phyloP scores from a whole-genome alignment of 2,888 invertebrate species.

The Patella depressa region DNA sequence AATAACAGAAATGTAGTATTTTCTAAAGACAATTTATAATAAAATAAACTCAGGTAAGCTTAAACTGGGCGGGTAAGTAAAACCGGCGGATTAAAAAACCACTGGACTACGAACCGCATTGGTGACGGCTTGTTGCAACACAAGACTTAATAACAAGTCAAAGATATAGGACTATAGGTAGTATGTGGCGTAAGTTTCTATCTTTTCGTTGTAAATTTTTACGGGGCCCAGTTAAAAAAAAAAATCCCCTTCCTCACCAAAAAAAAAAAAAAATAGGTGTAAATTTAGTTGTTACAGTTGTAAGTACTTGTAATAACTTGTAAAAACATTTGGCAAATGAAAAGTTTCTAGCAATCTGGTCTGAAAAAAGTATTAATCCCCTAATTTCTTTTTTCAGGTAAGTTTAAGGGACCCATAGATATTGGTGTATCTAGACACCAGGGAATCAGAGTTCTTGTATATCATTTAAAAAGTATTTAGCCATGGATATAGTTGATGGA shows the following conservation, averaged over 20 bases:
- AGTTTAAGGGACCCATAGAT: too few relatives aligned
- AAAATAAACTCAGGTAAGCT: slow-evolving; percentile 8
- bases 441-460: too few relatives aligned
- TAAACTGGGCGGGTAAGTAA: slow-evolving; percentile 6
- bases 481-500: too few relatives aligned
- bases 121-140: background rate
- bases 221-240: too few relatives aligned
- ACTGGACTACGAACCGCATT: slow-evolving; percentile 12
- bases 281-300: background rate
- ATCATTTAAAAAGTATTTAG: too few relatives aligned
- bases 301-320: too few relatives aligned
- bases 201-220: background rate
- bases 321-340: too few relatives aligned
- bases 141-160: background rate
- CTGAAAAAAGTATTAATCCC: too few relatives aligned
- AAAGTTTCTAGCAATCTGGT: too few relatives aligned
- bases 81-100: background rate
- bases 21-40: background rate
- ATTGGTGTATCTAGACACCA: too few relatives aligned
- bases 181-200: slow-evolving; percentile 8
- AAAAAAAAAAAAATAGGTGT: background rate
- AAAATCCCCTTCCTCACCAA: background rate
- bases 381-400: too few relatives aligned
- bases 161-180: slow-evolving; percentile 7
- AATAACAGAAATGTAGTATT: too few relatives aligned